Conservation (phyloP, 2,888 invertebrate genomes). For the Oscheius sp. region DNA sequence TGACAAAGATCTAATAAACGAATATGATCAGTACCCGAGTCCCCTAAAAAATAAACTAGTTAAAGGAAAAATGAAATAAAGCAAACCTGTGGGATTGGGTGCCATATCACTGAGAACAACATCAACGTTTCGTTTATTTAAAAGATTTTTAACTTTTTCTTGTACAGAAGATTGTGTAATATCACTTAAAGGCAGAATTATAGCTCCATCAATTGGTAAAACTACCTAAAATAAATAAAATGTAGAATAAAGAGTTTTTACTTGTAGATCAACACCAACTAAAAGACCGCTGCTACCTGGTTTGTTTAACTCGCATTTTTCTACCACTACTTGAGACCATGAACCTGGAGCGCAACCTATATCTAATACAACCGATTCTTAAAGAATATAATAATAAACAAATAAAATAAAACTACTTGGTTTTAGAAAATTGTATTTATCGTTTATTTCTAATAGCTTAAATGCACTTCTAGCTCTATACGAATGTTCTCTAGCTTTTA, state of each 20-base stretch:
- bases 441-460: constrained; percentile 71
- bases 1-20: constrained; percentile 64
- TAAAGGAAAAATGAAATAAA: not conserved
- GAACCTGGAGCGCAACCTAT: constrained; percentile 72
- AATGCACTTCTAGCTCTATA: constrained; percentile 72
- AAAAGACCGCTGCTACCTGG: constrained; percentile 50
- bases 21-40: constrained; percentile 61
- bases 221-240: constrained; percentile 54
- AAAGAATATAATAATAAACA: not conserved
- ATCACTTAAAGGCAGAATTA: constrained; percentile 64
- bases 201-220: constrained; percentile 64
- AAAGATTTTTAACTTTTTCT: constrained; percentile 45
- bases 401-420: constrained; percentile 44
- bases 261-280: constrained; percentile 68
- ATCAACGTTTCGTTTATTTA: constrained; percentile 60
- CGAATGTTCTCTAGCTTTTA: constrained; percentile 61
- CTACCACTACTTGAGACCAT: constrained; percentile 70
- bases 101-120: constrained; percentile 73
- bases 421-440: constrained; percentile 61
- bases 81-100: constrained; percentile 69
- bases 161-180: constrained; percentile 57
- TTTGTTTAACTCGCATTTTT: constrained; percentile 40
- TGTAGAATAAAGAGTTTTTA: constrained; percentile 12
- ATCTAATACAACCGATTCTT: constrained; percentile 59
- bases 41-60: constrained; percentile 44